Percentiles rank a stretch among this genome's conserved stretches.
These are phyloP conservation scores for Andrena haemorrhoa DNA, from an alignment of 2,888 invertebrate species.

Conservation along the genomic window DNA sequence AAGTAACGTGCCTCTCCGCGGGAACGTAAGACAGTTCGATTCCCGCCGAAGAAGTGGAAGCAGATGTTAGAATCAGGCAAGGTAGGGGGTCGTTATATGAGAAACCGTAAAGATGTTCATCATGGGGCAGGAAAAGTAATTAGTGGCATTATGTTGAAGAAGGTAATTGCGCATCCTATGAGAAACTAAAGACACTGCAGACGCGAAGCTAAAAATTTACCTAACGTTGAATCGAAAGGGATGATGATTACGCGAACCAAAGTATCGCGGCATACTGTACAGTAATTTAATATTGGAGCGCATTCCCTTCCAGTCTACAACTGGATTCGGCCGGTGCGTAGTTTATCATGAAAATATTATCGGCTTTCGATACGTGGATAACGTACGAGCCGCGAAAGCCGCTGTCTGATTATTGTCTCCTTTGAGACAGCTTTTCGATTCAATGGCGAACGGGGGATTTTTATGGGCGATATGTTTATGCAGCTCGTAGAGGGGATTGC, in stretches of 20 bases:
- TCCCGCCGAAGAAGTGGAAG: conserved; percentile 23
- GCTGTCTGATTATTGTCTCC: conserved; percentile 45
- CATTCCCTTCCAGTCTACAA: background rate
- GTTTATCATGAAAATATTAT: conserved; percentile 34
- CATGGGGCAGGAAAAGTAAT: background rate
- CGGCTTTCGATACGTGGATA: conserved; percentile 38
- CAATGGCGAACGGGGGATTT: conserved; percentile 28
- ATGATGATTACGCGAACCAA: no score
- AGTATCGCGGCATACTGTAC: no score
- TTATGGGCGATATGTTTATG: conserved; percentile 33
- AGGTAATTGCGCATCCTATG: no score
- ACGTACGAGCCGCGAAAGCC: conserved; percentile 32
- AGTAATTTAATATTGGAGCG: background rate
- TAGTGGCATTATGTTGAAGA: background rate
- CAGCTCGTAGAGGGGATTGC: conserved; percentile 14
- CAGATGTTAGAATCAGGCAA: background rate
- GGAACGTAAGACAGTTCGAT: conserved; percentile 17
- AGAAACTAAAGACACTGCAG: no score
- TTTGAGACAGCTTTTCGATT: conserved; percentile 33
- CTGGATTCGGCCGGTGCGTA: conserved; percentile 10
- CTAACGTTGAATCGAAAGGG: no score
- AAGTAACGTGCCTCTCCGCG: background rate
- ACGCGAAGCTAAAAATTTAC: no score
- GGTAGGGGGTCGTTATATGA: background rate
- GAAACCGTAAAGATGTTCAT: background rate